Base-by-base conservation (phyloP, 1,140 invertebrate genomes). In the Gonatopus flavifemur region DNA sequence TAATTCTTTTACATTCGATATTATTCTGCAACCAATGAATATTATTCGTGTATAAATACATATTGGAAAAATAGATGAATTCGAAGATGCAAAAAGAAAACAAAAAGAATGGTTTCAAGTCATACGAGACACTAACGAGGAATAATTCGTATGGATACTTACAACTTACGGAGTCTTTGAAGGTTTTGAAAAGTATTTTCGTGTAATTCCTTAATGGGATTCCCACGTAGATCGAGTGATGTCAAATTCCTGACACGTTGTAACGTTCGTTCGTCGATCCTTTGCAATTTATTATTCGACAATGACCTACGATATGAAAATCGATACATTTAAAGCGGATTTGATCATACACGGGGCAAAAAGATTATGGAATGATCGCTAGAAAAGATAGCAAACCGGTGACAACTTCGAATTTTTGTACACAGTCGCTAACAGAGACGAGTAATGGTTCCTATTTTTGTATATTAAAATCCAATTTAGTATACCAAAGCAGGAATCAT, bases 1-100 rank as follows among this genome's bases (percentile, higher is more conserved):
- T 62, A 95, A 78, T 45, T 87, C 85, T 44, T 85, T 82, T n/a
- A 88, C 84, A 72, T 95, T 91, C 9, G 93, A 94, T 22, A 97
- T 69, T 41, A 91, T 87, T 39, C 93, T 97, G 66, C n/a, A 51
- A 53, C 12, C 8, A 10, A 5, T 4, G 13, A 52, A 39, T 20
- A 15, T 24, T 24, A 12, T 3, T 18, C 12, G 13, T n/a, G 36
- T 5, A 19, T 43, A 15, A 38, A 19, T 18, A 15, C 12, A 25
- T 21, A 9, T 33, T 32, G 13, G n/a, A 20, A 45, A 10, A 25
- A 28, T n/a, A n/a, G n/a, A n/a, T n/a, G n/a, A n/a, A n/a, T n/a
- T n/a, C n/a, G n/a, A n/a, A n/a, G n/a, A n/a, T n/a, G n/a, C n/a
- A n/a, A n/a, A n/a, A n/a, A n/a, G n/a, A n/a, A n/a, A n/a, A n/a